These are phyloP conservation scores for Yponomeuta cagnagella DNA, from an alignment of 2,888 invertebrate genomes.

Conservation along the genomic window DNA sequence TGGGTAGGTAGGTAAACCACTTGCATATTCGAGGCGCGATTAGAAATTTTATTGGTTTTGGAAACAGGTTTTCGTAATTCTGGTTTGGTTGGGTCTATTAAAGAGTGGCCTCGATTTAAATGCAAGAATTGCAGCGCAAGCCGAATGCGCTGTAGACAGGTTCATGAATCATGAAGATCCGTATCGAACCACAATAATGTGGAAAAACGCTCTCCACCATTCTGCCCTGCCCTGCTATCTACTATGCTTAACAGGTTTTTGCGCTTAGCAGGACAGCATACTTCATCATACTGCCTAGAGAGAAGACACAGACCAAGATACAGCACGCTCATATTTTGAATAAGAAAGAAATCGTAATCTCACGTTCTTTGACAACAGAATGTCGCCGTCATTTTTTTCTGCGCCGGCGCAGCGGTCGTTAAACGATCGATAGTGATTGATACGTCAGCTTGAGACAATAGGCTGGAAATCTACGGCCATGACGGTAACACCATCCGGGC, in stretches of 20 bases:
- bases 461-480: slow-evolving; percentile 9
- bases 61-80: not conserved
- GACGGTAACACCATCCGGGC: slow-evolving; percentile 5
- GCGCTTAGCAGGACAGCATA: too few species aligned
- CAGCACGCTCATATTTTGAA: not conserved
- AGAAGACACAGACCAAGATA: too few species aligned
- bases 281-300: too few species aligned
- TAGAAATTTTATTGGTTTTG: slow-evolving; percentile 4
- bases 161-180: too few species aligned
- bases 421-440: not conserved
- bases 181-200: too few species aligned
- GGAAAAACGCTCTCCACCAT: too few species aligned
- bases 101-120: not conserved
- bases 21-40: not conserved
- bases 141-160: not conserved
- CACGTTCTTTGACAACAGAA: not conserved
- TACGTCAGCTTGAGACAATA: slow-evolving; percentile 8
- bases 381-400: not conserved
- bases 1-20: slow-evolving; percentile 1
- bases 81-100: slow-evolving; percentile 3
- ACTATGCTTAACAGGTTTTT: too few species aligned
- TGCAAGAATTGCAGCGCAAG: slow-evolving; percentile 1
- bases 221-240: too few species aligned
- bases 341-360: not conserved
- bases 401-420: not conserved